Base-by-base conservation (phyloP, 1,140 invertebrate genomes). In the Hycleus cichorii region DNA sequence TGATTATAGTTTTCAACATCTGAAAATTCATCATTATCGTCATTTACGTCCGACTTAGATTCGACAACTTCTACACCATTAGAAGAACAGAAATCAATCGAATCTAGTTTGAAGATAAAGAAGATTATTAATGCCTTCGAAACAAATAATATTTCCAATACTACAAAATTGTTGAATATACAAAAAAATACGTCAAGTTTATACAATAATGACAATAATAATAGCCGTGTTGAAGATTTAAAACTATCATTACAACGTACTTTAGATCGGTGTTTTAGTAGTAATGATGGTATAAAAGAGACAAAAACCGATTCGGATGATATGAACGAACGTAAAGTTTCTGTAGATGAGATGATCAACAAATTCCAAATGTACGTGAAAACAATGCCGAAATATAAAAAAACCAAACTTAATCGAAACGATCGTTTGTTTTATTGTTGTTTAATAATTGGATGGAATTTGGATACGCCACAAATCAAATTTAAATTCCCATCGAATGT, bases 401-500 rank as follows among this genome's bases (percentile, higher is more conserved):
- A 64, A 26, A 57, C 61, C 9, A 52, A 60, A 48, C 39, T 66
- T 6, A 61, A 51, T 44, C 67, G 57, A 48, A 46, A 59, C 12
- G 56, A 68, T 42, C 64, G 80, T 4, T 63, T 87, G 47, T 86
- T 87, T 65, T 80, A 86, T 64, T 78, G 82, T 25, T 81, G 84
- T 64, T 64, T 87, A 5, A 71, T 87, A 11, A 81, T 88, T 38
- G 85, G 83, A 1, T 72, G 84, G 52, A 81, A 84, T 67, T 76
- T 80, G 58, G 79, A 78, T 67, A 75, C 74, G 63, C 81, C 84
- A 6, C 84, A 85, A 66, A 81, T 87, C 11, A 85, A 85, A 66
- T 81, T 77, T 57, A 83, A 82, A 65, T 87, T 79, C 75, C 85
- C 85, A 24, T 67, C 71, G 63, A 74, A 82, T 73, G 85, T 86